Evolutionary conservation across 92 coral and sea anemone species (phyloP).

Genomic region (Bergia puertoricense): DNA sequence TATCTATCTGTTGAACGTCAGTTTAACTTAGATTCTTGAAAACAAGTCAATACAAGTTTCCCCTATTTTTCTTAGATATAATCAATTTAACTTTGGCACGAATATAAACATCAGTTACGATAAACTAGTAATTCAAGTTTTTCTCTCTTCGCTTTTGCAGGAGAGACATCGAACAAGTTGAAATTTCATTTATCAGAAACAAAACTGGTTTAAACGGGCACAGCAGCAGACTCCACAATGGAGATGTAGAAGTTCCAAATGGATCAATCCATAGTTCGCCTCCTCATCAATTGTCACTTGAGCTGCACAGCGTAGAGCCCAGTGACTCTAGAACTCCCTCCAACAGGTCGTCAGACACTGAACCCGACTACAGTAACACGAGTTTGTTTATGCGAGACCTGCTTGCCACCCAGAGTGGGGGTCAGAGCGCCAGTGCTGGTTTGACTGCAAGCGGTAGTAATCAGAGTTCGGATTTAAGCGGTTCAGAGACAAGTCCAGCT

Average conservation of each 20-base stretch:
- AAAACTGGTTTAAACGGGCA: slow-evolving; percentile 43
- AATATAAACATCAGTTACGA: too few relatives aligned
- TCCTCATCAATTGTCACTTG: slow-evolving; percentile 26
- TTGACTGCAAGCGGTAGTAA: slow-evolving; percentile 9
- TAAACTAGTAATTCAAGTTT: background rate
- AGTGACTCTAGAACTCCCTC: slow-evolving; percentile 66
- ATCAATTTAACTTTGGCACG: too few relatives aligned
- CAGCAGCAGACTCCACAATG: slow-evolving; percentile 7
- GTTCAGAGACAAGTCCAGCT: slow-evolving; percentile 30
- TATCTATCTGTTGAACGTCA: too few relatives aligned
- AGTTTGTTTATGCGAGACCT: slow-evolving; percentile 71
- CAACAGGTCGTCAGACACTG: slow-evolving; percentile 66
- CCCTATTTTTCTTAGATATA: too few relatives aligned
- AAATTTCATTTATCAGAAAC: slow-evolving; percentile 75
- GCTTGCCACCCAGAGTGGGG: slow-evolving; percentile 36
- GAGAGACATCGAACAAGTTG: slow-evolving; percentile 63
- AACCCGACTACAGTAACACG: slow-evolving; percentile 68
- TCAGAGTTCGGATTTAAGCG: slow-evolving; percentile 14
- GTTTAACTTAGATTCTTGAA: too few relatives aligned
- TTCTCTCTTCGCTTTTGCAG: slow-evolving; percentile 28
- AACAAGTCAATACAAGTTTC: too few relatives aligned
- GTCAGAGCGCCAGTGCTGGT: slow-evolving; percentile 1
- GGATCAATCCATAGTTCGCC: slow-evolving; percentile 19
- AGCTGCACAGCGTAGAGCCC: slow-evolving; percentile 59
- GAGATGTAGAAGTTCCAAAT: background rate